Evolutionary conservation across 2,113 vertebrate genomes (phyloP).

Genomic region (Mus musculus): GRCm39 chr2:29337001-29337500

Average conservation of each 20-base stretch:
- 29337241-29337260: background rate
- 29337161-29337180: background rate
- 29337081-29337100: background rate
- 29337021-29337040: accelerated
- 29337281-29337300: background rate
- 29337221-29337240: background rate
- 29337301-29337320: background rate
- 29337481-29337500: accelerated
- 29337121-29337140: background rate
- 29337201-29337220: background rate
- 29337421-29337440: background rate
- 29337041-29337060: accelerated
- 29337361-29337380: background rate
- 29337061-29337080: background rate
- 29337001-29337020: background rate
- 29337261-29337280: background rate
- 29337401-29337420: slow-evolving; percentile 20
- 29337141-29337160: background rate
- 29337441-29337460: background rate
- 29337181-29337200: too few species aligned
- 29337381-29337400: background rate
- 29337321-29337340: background rate
- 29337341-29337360: background rate
- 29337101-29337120: background rate
- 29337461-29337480: background rate